These are phyloP conservation scores for Ciona savignyi DNA, from an alignment of 23 tunicate species.

Conservation along the genomic window DNA sequence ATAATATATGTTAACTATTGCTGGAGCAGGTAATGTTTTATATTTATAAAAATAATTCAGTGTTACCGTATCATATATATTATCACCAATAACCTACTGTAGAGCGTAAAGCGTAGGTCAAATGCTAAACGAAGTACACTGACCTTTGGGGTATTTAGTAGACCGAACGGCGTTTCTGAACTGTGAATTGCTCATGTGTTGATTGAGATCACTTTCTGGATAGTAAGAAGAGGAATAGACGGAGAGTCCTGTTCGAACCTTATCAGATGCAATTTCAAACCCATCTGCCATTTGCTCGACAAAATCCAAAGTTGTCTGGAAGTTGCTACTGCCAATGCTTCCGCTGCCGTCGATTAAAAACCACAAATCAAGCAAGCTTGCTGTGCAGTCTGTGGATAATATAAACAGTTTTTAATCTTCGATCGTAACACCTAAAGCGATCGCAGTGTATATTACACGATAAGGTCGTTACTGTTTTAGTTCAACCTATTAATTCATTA, in stretches of 20 bases:
- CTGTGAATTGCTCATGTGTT: slow-evolving; percentile 11
- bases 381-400: background rate
- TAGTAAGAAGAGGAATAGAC: background rate
- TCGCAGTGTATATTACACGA: no score
- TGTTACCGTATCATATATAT: no score
- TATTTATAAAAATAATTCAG: no score
- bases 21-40: no score
- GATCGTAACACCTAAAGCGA: no score
- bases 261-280: slow-evolving; percentile 11
- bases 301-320: slow-evolving; percentile 6
- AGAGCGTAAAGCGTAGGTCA: no score
- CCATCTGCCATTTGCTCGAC: slow-evolving; percentile 8
- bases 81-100: no score
- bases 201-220: slow-evolving; percentile 1
- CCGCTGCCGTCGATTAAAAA: slow-evolving; percentile 12
- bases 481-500: no score
- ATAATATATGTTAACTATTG: no score
- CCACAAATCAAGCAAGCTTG: background rate
- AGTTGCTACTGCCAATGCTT: slow-evolving; percentile 17
- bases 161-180: slow-evolving; percentile 4
- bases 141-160: slow-evolving; percentile 16
- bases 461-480: no score
- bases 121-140: no score
- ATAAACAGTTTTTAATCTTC: no score
- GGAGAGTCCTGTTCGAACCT: slow-evolving; percentile 21